phyloP scores from a whole-genome alignment of 2,113 vertebrate genomes.

The Opisthocomus hoazin region DNA sequence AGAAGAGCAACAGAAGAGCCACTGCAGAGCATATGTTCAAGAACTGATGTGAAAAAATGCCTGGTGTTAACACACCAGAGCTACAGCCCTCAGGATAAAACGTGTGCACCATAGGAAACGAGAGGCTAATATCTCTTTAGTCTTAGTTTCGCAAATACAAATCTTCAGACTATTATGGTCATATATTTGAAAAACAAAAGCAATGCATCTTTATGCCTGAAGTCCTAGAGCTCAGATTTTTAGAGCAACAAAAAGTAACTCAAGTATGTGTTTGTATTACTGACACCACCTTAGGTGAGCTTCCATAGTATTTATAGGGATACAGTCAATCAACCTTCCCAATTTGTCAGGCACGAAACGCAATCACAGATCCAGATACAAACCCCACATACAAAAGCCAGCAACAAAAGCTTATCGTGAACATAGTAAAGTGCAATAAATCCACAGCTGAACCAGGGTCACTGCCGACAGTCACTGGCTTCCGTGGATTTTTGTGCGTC shows the following conservation, averaged over 20 bases:
- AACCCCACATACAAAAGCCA: not conserved
- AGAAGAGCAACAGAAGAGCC: not conserved
- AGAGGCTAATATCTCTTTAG: not conserved
- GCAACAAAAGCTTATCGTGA: not conserved
- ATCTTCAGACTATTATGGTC: not conserved
- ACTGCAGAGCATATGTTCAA: not conserved
- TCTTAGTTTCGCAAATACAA: not conserved
- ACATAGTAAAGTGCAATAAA: not conserved
- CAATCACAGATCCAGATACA: not conserved
- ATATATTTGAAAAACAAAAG: not conserved
- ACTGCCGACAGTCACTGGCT: not conserved
- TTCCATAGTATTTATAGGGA: not conserved
- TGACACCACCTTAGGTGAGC: not conserved
- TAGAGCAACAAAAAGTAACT: not conserved
- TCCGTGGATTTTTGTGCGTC: not conserved
- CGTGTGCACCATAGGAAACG: not conserved
- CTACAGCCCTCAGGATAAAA: not conserved
- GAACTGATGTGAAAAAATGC: not conserved
- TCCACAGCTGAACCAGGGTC: not conserved
- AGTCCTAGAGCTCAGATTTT: not conserved
- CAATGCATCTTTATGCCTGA: not conserved
- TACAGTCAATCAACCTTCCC: not conserved
- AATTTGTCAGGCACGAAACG: not conserved
- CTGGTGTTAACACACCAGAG: not conserved
- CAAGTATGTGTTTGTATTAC: not conserved